These are phyloP conservation scores for Pangasius sanitwongsei DNA, from an alignment of 2,797 vertebrate genomes.

Conservation along the genomic window DNA sequence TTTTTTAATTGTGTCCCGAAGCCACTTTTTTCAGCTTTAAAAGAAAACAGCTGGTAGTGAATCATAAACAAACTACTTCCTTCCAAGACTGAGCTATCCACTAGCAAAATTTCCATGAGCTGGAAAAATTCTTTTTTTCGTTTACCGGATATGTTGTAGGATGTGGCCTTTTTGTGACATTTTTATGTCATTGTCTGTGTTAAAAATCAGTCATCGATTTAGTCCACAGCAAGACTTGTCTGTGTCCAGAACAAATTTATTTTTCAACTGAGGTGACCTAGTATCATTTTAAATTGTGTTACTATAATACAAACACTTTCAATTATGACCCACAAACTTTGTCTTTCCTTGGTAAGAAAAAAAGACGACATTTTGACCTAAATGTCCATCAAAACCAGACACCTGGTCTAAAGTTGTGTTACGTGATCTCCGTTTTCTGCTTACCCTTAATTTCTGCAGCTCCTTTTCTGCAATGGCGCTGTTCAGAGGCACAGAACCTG, in stretches of 20 bases:
- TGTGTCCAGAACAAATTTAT: not conserved
- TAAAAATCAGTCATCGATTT: not conserved
- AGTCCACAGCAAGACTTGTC: not conserved
- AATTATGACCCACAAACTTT: not conserved
- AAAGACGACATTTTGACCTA: not conserved
- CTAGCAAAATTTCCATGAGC: not conserved
- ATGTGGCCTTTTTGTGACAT: not conserved
- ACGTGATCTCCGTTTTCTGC: not conserved
- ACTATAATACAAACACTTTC: not conserved
- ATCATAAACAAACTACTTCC: not conserved
- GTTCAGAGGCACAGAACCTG: slow-evolving; percentile 44
- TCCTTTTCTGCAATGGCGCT: slow-evolving; percentile 37
- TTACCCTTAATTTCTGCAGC: slow-evolving; percentile 45
- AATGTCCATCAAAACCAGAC: not conserved
- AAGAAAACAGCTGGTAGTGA: not conserved
- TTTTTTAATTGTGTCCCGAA: no score
- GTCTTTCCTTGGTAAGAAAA: not conserved
- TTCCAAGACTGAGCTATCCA: not conserved
- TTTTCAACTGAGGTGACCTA: not conserved
- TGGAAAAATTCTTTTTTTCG: no score
- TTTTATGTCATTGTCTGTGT: not conserved
- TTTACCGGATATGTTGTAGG: not conserved
- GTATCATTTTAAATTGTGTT: not conserved
- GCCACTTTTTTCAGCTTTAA: not conserved
- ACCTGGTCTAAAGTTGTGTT: not conserved